A percentile compares a stretch with the other conserved stretches of the same genome.
phyloP scores from a whole-genome alignment of 1,140 invertebrate species.

The Plectus sambesii region DNA sequence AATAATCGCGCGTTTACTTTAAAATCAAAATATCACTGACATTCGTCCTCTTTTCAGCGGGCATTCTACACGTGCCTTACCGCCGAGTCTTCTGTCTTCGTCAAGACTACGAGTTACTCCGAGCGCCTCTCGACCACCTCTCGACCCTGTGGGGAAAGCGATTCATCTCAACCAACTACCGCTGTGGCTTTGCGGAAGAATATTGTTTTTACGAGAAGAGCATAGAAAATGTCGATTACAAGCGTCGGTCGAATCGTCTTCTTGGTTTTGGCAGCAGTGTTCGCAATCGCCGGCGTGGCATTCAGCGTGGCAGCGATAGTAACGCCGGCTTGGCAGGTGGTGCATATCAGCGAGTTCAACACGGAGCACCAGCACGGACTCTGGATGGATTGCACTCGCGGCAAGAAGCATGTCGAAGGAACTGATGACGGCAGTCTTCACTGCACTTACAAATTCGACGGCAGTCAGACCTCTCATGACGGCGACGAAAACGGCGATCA shows the following conservation, averaged over 20 bases:
- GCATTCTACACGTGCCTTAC: too few relatives aligned
- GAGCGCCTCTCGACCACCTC: too few relatives aligned
- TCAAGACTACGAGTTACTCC: too few relatives aligned
- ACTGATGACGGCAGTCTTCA: constrained; percentile 8
- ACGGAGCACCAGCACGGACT: constrained; percentile 28
- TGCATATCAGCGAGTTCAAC: constrained; percentile 25
- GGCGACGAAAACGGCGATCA: constrained; percentile 5
- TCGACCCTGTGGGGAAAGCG: too few relatives aligned
- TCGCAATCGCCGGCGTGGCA: constrained; percentile 13
- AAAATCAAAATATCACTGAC: too few relatives aligned
- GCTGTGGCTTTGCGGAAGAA: too few relatives aligned
- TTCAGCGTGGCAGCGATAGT: constrained; percentile 18
- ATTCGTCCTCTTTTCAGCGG: too few relatives aligned
- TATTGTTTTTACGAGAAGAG: too few relatives aligned
- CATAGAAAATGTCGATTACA: constrained; percentile 9
- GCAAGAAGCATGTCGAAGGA: constrained; percentile 5
- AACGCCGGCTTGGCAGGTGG: constrained; percentile 24
- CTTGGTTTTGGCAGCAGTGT: constrained; percentile 10
- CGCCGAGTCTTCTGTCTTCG: too few relatives aligned
- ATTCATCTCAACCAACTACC: too few relatives aligned
- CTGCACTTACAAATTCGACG: constrained; percentile 12
- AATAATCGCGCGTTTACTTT: too few relatives aligned
- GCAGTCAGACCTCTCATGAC: too few relatives aligned
- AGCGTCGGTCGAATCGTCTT: constrained; percentile 20
- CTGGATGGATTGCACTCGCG: constrained; percentile 30